Conservation (phyloP, 2,797 vertebrate genomes). For the Smutsia temminckii region DNA sequence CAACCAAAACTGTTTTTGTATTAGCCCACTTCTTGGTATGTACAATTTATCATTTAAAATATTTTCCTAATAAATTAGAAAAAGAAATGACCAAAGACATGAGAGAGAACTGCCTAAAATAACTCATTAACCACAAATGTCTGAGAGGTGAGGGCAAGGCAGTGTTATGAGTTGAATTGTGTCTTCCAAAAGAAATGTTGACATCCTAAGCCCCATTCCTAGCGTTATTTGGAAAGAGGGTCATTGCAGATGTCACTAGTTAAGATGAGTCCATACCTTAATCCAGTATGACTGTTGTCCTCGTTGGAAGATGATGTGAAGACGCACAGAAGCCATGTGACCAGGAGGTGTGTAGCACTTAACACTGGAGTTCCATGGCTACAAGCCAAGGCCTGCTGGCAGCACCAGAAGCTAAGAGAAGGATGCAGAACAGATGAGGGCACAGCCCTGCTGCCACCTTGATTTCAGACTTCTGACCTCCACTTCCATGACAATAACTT, state of each 20-base stretch:
- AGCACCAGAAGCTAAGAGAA: not conserved
- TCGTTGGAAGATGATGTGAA: not conserved
- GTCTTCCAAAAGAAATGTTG: not conserved
- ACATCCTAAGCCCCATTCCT: too few species aligned
- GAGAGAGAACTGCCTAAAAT: not conserved
- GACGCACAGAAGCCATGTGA: not conserved
- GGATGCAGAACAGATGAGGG: not conserved
- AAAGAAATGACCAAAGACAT: not conserved
- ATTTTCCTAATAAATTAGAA: not conserved
- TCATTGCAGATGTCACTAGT: not conserved
- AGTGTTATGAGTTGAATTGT: not conserved
- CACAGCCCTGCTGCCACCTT: not conserved
- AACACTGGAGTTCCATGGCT: fast-evolving
- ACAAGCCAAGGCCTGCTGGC: not conserved
- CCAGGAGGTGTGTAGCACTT: not conserved
- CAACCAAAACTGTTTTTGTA: not conserved
- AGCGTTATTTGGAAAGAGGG: not conserved
- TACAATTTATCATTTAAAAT: not conserved
- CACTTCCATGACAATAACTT: not conserved
- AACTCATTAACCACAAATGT: not conserved
- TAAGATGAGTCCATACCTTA: not conserved
- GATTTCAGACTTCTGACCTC: not conserved
- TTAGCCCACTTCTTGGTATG: not conserved
- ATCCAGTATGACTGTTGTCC: not conserved
- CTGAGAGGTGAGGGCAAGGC: not conserved